Evolutionary conservation across 2,888 invertebrate genomes (phyloP).

Genomic region (Drosophila flavopinicola): DNA sequence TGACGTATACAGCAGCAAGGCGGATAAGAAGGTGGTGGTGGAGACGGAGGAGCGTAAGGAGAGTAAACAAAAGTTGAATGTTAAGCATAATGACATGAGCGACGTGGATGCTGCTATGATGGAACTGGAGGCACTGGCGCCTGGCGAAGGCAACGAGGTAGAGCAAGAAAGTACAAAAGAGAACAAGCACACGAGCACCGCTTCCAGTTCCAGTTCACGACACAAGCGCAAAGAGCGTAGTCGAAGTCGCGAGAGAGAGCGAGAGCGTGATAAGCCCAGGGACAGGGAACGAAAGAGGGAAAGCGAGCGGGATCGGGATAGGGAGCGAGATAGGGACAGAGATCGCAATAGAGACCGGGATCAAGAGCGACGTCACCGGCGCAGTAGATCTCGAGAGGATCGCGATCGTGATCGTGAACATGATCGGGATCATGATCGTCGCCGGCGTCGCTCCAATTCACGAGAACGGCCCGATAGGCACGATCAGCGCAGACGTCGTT

Average conservation of each 20-base stretch:
- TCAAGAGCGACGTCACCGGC: conserved; percentile 32
- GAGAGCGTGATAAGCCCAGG: conserved; percentile 21
- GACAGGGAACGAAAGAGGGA: conserved; percentile 36
- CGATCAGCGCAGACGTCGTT: conserved; percentile 49
- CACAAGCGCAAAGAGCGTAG: conserved; percentile 51
- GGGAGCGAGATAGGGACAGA: conserved; percentile 15
- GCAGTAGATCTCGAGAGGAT: conserved; percentile 47
- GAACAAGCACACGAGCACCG: conserved; percentile 51
- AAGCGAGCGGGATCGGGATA: conserved; percentile 19
- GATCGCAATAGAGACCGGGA: conserved; percentile 33
- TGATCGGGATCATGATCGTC: conserved; percentile 46
- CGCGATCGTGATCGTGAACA: conserved; percentile 22
- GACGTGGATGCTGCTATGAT: conserved; percentile 93
- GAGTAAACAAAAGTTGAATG: conserved; percentile 69
- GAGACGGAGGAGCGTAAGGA: conserved; percentile 72
- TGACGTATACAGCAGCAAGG: conserved; percentile 85
- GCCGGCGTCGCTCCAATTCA: conserved; percentile 44
- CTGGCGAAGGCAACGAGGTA: conserved; percentile 75
- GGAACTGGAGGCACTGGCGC: conserved; percentile 93
- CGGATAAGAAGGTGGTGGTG: conserved; percentile 81
- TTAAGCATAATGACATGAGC: conserved; percentile 58
- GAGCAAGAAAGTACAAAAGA: neutral
- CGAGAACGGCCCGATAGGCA: conserved; percentile 55
- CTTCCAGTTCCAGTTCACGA: conserved; percentile 49
- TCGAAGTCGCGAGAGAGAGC: conserved; percentile 33